A percentile compares a stretch with the other conserved stretches of the same genome.
Evolutionary conservation across 2,888 invertebrate species (phyloP).

Genomic region (Ernsta delagoae): DNA sequence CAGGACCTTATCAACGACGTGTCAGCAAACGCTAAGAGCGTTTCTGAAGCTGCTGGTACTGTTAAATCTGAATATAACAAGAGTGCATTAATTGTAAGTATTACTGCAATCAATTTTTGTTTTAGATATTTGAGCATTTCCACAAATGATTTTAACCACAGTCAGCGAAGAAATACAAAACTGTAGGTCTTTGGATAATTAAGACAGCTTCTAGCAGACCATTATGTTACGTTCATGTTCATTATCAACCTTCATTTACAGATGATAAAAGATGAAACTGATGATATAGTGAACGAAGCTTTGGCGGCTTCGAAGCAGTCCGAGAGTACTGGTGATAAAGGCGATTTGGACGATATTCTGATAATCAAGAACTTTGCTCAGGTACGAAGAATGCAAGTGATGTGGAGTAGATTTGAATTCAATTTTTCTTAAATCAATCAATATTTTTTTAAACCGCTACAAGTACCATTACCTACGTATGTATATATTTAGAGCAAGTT

Average conservation of each 20-base stretch:
- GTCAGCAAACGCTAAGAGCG: slow-evolving; percentile 51
- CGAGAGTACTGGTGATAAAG: slow-evolving; percentile 44
- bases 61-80: slow-evolving; percentile 47
- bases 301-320: slow-evolving; percentile 40
- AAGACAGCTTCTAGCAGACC: no score
- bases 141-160: no score
- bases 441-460: no score
- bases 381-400: slow-evolving; percentile 45
- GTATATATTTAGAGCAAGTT: no score
- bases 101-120: neutral
- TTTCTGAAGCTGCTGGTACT: slow-evolving; percentile 45
- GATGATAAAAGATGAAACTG: slow-evolving; percentile 54
- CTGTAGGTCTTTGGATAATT: no score
- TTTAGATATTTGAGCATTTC: no score
- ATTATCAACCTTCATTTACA: slow-evolving; percentile 41
- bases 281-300: slow-evolving; percentile 53
- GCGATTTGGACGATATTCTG: slow-evolving; percentile 49
- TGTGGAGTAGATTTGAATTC: no score
- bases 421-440: no score
- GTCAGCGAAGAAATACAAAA: no score
- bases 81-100: slow-evolving; percentile 51
- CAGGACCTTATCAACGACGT: slow-evolving; percentile 69
- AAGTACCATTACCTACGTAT: no score
- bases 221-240: neutral
- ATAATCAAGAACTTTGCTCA: slow-evolving; percentile 59